Base-by-base conservation (phyloP, 1,140 invertebrate species). In the Orius laevigatus region DNA sequence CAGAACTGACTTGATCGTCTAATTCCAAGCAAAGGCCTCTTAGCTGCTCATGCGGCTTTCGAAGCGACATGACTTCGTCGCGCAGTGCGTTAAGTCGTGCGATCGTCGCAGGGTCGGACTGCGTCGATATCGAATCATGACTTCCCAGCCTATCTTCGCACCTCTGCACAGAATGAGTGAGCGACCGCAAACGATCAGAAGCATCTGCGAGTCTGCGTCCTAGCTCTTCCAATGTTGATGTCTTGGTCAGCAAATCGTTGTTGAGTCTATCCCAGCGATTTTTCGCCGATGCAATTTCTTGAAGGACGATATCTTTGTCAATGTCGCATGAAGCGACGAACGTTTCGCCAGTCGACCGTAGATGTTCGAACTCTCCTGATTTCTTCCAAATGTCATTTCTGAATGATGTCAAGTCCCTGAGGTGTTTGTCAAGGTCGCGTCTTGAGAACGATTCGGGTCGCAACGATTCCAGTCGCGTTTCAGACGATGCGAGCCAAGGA, bases 341-440 rank as follows among this genome's bases (percentile, higher is more conserved):
- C 0, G 83, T 82, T 55, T 94, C 85, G 9, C 89, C 90, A 2
- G 81, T 67, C 0, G 76, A 82, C 60, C 78, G 80, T 51, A 82
- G 82, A 60, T 86, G 86, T 56, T 95, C 90, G 60, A 84, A 93
- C 64, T 95, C 91, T 8, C 86, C 88, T 41, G 85, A 85, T 53
- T 83, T 81, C 59, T 90, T 86, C 77, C 87, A 87, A 0, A 51
- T 76, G 57, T 95, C 92, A 61, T 90, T 93, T 55, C 89, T 78
- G 65, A 95, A 84, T 31, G 78, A 74, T 56, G 90, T 85, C 20
- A 94, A 67, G 59, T 96, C 91, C 50, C 86, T 81, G 0, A 95
- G 64, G 62, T 92, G 89, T 56, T 81, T 83, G 55, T 91, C 87
- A 19, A 94, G 76, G 53, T 88, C 84, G 43, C 83, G 78, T 55